Conservation (phyloP, 2,888 invertebrate species). For the Xylophagus ater region DNA sequence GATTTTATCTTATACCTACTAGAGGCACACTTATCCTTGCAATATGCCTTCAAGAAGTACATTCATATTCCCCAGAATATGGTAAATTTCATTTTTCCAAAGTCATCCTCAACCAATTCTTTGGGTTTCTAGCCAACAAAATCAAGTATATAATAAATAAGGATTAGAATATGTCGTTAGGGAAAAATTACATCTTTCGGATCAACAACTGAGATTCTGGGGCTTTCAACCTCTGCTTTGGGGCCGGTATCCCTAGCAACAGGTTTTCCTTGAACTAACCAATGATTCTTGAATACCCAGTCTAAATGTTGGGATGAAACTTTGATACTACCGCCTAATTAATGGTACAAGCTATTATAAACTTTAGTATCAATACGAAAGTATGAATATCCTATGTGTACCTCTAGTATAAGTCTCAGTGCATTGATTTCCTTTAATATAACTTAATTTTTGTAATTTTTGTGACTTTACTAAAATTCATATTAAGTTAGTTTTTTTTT, state of each 20-base stretch:
- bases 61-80: constrained; percentile 48
- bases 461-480: too few species aligned
- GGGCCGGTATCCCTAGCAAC: constrained; percentile 45
- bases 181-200: constrained; percentile 48
- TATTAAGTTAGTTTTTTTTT: too few species aligned
- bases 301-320: constrained; percentile 65
- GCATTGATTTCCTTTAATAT: too few species aligned
- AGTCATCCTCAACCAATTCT: constrained; percentile 42
- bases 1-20: too few species aligned
- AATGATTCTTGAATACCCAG: constrained; percentile 59
- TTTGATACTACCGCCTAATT: too few species aligned
- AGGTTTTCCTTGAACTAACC: constrained; percentile 56
- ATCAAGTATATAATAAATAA: constrained; percentile 27
- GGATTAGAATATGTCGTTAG: constrained; percentile 23
- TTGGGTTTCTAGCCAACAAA: constrained; percentile 14
- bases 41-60: constrained; percentile 59
- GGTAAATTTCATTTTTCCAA: constrained; percentile 52
- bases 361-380: too few species aligned
- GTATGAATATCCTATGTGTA: too few species aligned
- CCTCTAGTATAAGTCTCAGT: too few species aligned
- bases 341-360: too few species aligned
- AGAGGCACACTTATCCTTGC: constrained; percentile 73
- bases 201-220: constrained; percentile 51
- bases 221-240: constrained; percentile 43
- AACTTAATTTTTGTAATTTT: too few species aligned